phyloP scores from a whole-genome alignment of 2,797 vertebrate species.

The Gila robusta region DNA sequence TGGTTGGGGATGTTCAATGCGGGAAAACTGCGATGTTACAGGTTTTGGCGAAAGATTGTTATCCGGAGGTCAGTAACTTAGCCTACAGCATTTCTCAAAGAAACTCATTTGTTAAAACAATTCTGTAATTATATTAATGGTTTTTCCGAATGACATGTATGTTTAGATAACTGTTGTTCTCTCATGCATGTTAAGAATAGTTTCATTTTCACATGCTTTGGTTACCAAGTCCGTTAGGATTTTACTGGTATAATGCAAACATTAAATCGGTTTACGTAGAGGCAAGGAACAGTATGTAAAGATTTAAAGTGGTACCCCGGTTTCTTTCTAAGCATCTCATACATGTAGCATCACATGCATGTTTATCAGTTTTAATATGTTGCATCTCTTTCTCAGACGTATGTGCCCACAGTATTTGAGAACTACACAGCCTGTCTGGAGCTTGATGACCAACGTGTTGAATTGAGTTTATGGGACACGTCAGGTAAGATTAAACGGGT shows the following conservation, averaged over 20 bases:
- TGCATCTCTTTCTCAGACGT: constrained; percentile 81
- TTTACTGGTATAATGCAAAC: background rate
- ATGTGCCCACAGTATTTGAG: constrained; percentile 95
- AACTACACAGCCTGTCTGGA: constrained; percentile 97
- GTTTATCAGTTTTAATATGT: constrained; percentile 13
- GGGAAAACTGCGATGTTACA: constrained; percentile 98
- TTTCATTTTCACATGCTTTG: background rate
- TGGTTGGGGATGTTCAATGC: constrained; percentile 95
- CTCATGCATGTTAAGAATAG: background rate
- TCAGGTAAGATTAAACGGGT: constrained; percentile 84
- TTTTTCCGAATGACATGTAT: background rate
- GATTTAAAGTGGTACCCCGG: background rate
- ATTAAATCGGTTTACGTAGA: background rate
- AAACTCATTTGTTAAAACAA: background rate
- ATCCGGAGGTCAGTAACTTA: constrained; percentile 88
- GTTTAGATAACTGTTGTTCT: background rate
- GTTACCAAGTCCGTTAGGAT: background rate
- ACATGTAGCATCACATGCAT: background rate
- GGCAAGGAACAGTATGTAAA: too few relatives aligned
- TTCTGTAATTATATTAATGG: background rate
- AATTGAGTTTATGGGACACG: constrained; percentile 96
- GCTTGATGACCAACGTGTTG: constrained; percentile 93
- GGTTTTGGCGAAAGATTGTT: constrained; percentile 95
- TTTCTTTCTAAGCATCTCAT: background rate
- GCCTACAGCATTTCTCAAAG: background rate